These are phyloP conservation scores for Argynnis bischoffii DNA, from an alignment of 2,888 invertebrate genomes.

Conservation along the genomic window DNA sequence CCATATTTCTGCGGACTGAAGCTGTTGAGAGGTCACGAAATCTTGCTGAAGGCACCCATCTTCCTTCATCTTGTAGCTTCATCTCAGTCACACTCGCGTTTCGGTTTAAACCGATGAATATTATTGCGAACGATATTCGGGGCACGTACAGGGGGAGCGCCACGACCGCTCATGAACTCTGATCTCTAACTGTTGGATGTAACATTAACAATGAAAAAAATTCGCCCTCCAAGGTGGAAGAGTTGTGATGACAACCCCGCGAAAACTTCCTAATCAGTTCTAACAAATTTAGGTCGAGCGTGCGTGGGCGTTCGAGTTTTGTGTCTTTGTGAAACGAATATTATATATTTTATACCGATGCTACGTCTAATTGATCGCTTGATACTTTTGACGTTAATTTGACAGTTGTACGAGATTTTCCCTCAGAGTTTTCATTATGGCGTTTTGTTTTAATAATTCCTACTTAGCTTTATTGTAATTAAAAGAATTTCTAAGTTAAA, in stretches of 20 bases:
- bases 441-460: conserved; percentile 26
- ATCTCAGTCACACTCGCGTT: conserved; percentile 61
- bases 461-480: conserved; percentile 20
- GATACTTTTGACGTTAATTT: conserved; percentile 48
- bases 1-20: conserved; percentile 81
- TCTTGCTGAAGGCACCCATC: conserved; percentile 65
- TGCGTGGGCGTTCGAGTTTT: conserved; percentile 47
- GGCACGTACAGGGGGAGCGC: conserved; percentile 70
- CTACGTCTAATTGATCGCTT: conserved; percentile 40
- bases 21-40: conserved; percentile 81
- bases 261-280: conserved; percentile 78
- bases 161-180: conserved; percentile 77
- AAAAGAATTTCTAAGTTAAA: neutral
- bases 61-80: conserved; percentile 53
- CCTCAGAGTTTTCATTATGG: conserved; percentile 30
- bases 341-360: conserved; percentile 14
- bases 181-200: conserved; percentile 74
- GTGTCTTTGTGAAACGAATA: conserved; percentile 12
- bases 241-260: conserved; percentile 77
- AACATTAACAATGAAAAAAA: conserved; percentile 75
- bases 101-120: conserved; percentile 78
- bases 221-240: conserved; percentile 68
- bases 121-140: conserved; percentile 72
- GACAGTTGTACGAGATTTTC: conserved; percentile 39
- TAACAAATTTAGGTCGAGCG: conserved; percentile 78